Evolutionary conservation across 2,113 vertebrate species (phyloP).

Genomic region (Cranoglanis bouderius): DNA sequence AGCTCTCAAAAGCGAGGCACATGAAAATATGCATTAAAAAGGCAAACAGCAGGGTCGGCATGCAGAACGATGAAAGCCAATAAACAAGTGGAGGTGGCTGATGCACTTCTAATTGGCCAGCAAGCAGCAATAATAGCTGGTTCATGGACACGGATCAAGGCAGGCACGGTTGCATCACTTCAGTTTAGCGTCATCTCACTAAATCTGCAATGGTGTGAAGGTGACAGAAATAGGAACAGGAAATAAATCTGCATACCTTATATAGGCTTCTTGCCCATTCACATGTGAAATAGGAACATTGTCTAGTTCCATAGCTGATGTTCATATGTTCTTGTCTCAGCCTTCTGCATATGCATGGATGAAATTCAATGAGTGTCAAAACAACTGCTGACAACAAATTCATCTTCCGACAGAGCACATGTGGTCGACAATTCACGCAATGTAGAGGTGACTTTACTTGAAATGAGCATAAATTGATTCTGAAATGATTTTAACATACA

Average conservation of each 20-base stretch:
- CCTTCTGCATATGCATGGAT: neutral
- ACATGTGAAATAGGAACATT: constrained; percentile 39
- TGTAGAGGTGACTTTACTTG: neutral
- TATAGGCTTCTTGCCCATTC: constrained; percentile 9
- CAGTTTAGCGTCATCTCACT: constrained; percentile 43
- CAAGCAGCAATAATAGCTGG: constrained; percentile 36
- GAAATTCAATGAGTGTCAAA: constrained; percentile 20
- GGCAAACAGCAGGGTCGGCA: constrained; percentile 33
- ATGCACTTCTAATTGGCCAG: constrained; percentile 50
- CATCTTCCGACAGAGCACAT: neutral
- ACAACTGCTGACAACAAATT: constrained; percentile 40
- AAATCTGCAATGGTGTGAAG: constrained; percentile 23
- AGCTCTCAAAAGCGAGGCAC: constrained; percentile 33
- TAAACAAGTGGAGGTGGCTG: constrained; percentile 38
- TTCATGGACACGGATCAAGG: constrained; percentile 28
- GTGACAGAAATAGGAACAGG: constrained; percentile 1
- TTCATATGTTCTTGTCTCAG: constrained; percentile 17
- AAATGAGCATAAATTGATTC: constrained; percentile 5
- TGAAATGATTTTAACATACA: neutral
- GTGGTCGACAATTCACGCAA: neutral
- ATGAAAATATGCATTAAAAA: constrained; percentile 32
- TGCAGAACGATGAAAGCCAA: constrained; percentile 40
- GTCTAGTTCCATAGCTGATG: neutral
- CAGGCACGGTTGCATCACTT: constrained; percentile 36
- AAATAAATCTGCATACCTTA: neutral